Evolutionary conservation across 2,113 vertebrate species (phyloP), one percentile per base, ranked within the genome.

Genomic region (Callithrix jacchus): DNA sequence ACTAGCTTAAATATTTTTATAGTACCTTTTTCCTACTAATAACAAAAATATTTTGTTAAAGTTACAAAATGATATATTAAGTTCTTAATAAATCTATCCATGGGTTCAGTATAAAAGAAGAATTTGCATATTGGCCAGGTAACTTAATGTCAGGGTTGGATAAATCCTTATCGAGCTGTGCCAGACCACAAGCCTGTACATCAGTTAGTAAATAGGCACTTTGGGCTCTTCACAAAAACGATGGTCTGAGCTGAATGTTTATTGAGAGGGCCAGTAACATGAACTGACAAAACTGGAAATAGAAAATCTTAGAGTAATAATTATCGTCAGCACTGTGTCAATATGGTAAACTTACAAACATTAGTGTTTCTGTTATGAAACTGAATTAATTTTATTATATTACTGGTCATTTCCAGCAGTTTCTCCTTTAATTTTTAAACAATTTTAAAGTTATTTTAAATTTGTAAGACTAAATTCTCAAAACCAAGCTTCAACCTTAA

Each of bases 21-120:
- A 40, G 84, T 96, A 27, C 87, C 87, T 92, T 73, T 76, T 92
- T 95, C 89, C 32, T 88, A 30, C 54, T 95, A 81, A 89, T 94
- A 95, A 71, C 47, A 95, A 66, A 56, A 85, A 11, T 96, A 27
- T 91, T 89, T 91, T 52, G 42, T 93, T 96, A 96, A 87, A 93
- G 77, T n/a, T 77, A 58, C n/a, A 73, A 70, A 92, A 66, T 85
- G 40, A 45, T 81, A 35, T 82, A 86, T 92, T 97, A 95, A n/a
- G 87, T 97, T 97, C 80, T 95, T 96, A 95, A 84, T 87, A 95
- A 95, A 96, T 94, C 79, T 97, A 3, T 79, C 94, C 70, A 16
- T 70, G 30, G 85, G 40, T 66, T 95, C 14, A 20, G 0, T 96
- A 68, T 85, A 82, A 80, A 93, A 92, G 18, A 85, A 93, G 37